phyloP scores from a whole-genome alignment of 2,113 vertebrate genomes.

The Leptobrachium ailaonicum region DNA sequence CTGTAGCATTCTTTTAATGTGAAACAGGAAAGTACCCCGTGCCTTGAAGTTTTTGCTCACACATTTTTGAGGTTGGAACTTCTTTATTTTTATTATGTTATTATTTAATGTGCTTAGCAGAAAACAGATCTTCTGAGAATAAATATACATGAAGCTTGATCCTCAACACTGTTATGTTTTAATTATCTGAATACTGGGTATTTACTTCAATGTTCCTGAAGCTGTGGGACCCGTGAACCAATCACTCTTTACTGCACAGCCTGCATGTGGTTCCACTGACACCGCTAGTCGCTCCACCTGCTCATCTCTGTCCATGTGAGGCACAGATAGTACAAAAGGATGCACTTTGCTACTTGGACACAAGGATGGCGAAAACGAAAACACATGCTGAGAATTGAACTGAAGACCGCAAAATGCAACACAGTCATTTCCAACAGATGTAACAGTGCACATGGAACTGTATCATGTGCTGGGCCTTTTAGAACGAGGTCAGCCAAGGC shows the following conservation, averaged over 20 bases:
- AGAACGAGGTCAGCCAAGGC: slow-evolving; percentile 41
- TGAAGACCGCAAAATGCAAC: slow-evolving; percentile 37
- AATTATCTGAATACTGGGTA: background rate
- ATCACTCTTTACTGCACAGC: background rate
- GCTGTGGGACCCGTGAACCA: background rate
- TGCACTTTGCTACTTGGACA: slow-evolving; percentile 8
- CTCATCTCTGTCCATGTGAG: slow-evolving; percentile 41
- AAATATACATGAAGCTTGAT: too few relatives aligned
- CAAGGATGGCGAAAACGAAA: slow-evolving; percentile 38
- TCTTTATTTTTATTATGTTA: too few relatives aligned
- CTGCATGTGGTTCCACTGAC: slow-evolving; percentile 27
- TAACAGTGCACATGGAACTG: slow-evolving; percentile 37
- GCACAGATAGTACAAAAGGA: slow-evolving; percentile 34
- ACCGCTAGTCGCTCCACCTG: background rate
- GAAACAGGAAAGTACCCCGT: too few relatives aligned
- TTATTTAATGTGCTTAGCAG: too few relatives aligned
- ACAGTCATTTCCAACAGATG: slow-evolving; percentile 20
- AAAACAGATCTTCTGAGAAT: too few relatives aligned
- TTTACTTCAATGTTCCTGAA: background rate
- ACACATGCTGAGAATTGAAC: slow-evolving; percentile 10
- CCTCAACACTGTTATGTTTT: too few relatives aligned
- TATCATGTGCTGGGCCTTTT: slow-evolving; percentile 5
- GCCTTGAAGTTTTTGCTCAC: too few relatives aligned
- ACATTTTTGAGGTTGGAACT: too few relatives aligned
- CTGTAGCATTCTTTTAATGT: too few relatives aligned